Evolutionary conservation across 2,888 invertebrate genomes (phyloP), one percentile per base, ranked within the genome.

Genomic region (Hypsopygia costalis): DNA sequence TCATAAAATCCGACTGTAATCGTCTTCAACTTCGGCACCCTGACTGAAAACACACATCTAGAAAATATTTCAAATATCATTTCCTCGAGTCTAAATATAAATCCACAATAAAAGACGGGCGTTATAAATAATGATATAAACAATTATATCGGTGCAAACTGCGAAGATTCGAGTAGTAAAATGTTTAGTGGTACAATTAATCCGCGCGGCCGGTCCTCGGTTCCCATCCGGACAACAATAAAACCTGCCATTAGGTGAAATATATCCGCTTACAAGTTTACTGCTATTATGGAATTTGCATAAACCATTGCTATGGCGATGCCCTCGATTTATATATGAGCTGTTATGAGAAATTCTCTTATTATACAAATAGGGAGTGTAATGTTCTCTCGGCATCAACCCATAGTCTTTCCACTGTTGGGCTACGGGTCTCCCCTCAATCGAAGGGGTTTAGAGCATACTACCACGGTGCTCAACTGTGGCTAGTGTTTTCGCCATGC

Each of bases 101-200:
- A 25, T 25, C n/a, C 7, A 3, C n/a, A 25, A 25, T 25, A 25
- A 8, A 25, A 25, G 25, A 43, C 29, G 48, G 40, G 39, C 20
- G 41, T 28, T 21, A 36, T 46, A 53, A 48, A 53, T 46, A 43
- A 47, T 41, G 42, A 47, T 49, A 48, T 45, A 45, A 40, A 42
- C 42, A 49, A 46, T 27, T 40, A 49, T 45, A 44, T 43, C 38
- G 39, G 42, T 38, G 40, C 44, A 40, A 43, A 16, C 16, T 43
- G 11, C 36, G 30, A 30, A 20, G 30, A 37, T 37, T 31, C 36
- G 11, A 11, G 30, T 11, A 33, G 32, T 68, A 59, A 60, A 62
- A 60, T 50, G 40, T 60, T 65, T 55, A 66, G 45, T 56, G 49
- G 47, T 52, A 52, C 47, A 57, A 55, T 63, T 63, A 65, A 69